Evolutionary conservation across 2,113 vertebrate genomes (phyloP).

Genomic region (Castor canadensis): DNA sequence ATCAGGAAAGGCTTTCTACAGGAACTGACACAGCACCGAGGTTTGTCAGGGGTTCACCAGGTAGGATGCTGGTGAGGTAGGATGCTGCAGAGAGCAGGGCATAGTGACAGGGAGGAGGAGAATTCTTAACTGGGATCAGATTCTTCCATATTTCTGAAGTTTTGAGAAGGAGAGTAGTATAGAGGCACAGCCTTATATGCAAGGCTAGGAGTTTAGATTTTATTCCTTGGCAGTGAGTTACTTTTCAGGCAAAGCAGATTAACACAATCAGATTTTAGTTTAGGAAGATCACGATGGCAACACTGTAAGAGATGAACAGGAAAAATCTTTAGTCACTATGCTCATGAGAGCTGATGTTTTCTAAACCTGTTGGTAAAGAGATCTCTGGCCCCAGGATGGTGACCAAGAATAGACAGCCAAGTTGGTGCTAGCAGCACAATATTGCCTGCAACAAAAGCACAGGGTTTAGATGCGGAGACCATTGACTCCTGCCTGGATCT

Average conservation of each 20-base stretch:
- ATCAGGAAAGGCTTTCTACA: background rate
- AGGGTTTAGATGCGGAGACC: background rate
- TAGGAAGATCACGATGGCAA: background rate
- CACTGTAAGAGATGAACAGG: background rate
- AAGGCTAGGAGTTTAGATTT: background rate
- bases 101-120: background rate
- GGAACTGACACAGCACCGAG: background rate
- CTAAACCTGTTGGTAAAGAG: background rate
- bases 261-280: background rate
- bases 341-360: conserved; percentile 3
- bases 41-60: background rate
- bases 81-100: background rate
- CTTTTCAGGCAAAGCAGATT: background rate
- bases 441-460: background rate
- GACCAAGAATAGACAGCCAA: background rate
- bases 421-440: background rate
- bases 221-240: background rate
- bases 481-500: background rate
- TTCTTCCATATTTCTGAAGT: background rate
- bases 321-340: background rate
- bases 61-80: background rate
- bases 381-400: background rate
- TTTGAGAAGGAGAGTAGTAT: background rate
- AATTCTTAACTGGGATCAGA: background rate
- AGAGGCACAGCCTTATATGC: background rate